Evolutionary conservation across 1,140 invertebrate genomes (phyloP), one percentile per base, ranked within the genome.

Genomic region (Plectus sambesii): DNA sequence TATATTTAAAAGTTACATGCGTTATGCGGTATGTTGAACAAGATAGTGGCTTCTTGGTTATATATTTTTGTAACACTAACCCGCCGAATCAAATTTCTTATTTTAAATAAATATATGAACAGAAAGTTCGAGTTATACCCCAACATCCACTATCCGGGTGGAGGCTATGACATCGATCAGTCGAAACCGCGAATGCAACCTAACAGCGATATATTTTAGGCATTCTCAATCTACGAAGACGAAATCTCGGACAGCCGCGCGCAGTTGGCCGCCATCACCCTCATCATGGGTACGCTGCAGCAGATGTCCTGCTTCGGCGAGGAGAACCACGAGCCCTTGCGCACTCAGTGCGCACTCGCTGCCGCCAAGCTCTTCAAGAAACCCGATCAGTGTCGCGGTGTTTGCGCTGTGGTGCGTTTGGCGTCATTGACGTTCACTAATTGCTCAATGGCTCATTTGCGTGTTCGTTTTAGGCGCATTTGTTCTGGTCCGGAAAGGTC

Each of bases 201-300:
- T 0, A 90, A 96, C n/a, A n/a, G n/a, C 15, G 29, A 22, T 56
- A 5, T 72, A 90, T 96, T 62, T 22, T 56, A 83, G 77, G 88
- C 88, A 0, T 96, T 98, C 71, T 88, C 88, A 0, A 74, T 99
- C 41, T 97, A 97, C 63, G 93, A 98, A 71, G 93, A 99, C 69
- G 93, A 98, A 73, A 93, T 98, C 59, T 87, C 85, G 5, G 93
- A 98, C 66, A 92, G 87, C 39, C 93, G 94, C 69, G 86, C 89
- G 24, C 92, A 98, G 70, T 72, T 97, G 38, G 84, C 88, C 1
- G 89, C 89, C 15, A 89, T 99, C 38, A 89, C 87, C 0, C 74
- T 97, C 1, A 88, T 98, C 26, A 88, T 93, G 51, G 87, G 84
- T 30, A 93, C 90, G 0, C 82, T 97, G 50, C 88, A 97, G 69